Base-by-base conservation (phyloP, 2,888 invertebrate species). In the Dasysyrphus albostriatus region DNA sequence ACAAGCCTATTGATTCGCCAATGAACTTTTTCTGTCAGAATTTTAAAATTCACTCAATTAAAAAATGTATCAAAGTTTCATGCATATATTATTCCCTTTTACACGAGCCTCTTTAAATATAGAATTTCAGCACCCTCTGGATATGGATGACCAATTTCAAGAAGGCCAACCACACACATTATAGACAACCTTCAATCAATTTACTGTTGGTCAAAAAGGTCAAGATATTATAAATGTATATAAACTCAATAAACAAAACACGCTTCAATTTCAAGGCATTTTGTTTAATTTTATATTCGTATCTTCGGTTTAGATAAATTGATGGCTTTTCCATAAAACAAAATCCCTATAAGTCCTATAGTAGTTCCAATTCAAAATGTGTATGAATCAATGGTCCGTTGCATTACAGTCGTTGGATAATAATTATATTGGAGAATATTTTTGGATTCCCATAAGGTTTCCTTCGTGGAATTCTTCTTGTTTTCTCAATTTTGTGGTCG, bases 261-360 rank as follows among this genome's bases (percentile, higher is more conserved):
- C 39, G 73, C 54, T 47, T 54, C 61, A 16, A 16, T 47, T 12
- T 49, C 39, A 63, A 79, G 32, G 74, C 34, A 44, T 32, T 24
- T 42, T 67, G 34, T 10, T 49, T 47, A 37, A n/a, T 51, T 65
- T 51, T 39, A 63, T 63, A n/a, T 24, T 42, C 16, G n/a, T 42
- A 42, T 59, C 80, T 32, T 32, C 42, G 54, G 51, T 47, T 63
- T 79, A 39, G 32, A 56, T 75, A 80, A 49, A 80, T 84, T 65
- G 75, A 65, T 79, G 74, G 29, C 47, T 78, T 78, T 44, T 59
- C 54, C 16, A 54, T 14, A 24, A 24, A 24, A 54, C n/a, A 29
- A 24, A 37, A 47, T 34, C 34, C 49, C 19, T 14, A 14, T n/a
- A 19, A 49, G 67, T 49, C 34, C 29, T 34, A n/a, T n/a, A 5